Evolutionary conservation across 2,797 vertebrate species (phyloP).

Genomic region (Cirrhinus molitorella): DNA sequence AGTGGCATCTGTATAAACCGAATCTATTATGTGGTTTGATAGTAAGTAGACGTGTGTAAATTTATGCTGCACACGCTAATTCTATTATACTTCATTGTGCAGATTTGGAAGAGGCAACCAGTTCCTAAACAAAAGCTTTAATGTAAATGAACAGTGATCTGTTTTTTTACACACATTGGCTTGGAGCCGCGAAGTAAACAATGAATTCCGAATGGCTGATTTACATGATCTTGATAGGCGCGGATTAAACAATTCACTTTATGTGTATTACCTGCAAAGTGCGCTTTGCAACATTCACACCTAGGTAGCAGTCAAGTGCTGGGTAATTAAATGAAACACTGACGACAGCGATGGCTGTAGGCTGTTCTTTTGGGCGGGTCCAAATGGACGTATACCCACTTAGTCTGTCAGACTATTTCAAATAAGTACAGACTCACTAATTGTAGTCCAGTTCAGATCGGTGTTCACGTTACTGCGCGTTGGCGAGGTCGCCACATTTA

Average conservation of each 20-base stretch:
- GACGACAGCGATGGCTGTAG: constrained; percentile 38
- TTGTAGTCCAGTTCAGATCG: constrained; percentile 46
- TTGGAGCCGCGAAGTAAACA: constrained; percentile 14
- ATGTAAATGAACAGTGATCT: constrained; percentile 19
- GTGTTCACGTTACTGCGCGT: not conserved
- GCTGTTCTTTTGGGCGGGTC: constrained; percentile 52
- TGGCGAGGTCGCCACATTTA: not conserved
- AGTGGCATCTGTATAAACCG: not conserved
- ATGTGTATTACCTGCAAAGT: constrained; percentile 39
- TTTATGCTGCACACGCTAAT: not conserved
- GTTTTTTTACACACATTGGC: not conserved
- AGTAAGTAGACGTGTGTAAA: not conserved
- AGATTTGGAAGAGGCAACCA: not conserved
- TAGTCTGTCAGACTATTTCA: constrained; percentile 50
- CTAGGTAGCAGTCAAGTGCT: constrained; percentile 47
- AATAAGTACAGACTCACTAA: constrained; percentile 52
- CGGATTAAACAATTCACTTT: constrained; percentile 28
- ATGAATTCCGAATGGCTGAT: constrained; percentile 23
- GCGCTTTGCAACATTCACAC: constrained; percentile 42
- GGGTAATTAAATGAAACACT: constrained; percentile 37
- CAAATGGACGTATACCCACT: constrained; percentile 42
- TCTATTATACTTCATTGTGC: constrained; percentile 10
- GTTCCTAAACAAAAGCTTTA: constrained; percentile 17
- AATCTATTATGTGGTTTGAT: not conserved
- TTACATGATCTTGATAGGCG: constrained; percentile 26